Conservation (phyloP, 2,113 vertebrate genomes). For the Ptilorrhoa leucosticta region DNA sequence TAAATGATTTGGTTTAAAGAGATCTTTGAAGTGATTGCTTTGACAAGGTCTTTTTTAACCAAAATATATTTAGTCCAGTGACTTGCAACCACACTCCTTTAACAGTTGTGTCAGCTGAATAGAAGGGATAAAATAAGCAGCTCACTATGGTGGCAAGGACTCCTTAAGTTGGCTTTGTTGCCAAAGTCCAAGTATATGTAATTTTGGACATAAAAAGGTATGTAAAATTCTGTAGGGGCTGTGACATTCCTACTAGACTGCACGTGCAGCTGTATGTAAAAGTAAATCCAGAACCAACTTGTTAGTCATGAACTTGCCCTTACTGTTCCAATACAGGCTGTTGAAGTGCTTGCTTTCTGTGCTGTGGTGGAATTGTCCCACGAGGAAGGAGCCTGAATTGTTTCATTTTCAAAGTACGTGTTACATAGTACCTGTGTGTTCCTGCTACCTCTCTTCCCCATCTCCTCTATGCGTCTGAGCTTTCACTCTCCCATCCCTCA, state of each 20-base stretch:
- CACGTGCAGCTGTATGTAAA: neutral
- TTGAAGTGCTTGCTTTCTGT: neutral
- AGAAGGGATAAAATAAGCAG: neutral
- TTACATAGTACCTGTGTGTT: neutral
- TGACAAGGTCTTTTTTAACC: neutral
- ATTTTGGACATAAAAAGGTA: neutral
- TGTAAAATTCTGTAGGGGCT: neutral
- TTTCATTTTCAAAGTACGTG: neutral
- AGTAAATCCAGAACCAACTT: neutral
- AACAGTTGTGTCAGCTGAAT: neutral
- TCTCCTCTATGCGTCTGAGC: neutral
- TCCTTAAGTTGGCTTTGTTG: neutral
- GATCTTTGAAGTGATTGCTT: neutral
- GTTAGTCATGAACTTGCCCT: neutral
- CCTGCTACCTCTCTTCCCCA: neutral
- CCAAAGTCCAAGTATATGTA: neutral
- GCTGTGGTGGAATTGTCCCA: neutral
- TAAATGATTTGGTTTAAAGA: neutral
- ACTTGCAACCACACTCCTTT: neutral
- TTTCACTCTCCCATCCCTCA: neutral
- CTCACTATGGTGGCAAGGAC: neutral
- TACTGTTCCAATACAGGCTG: neutral
- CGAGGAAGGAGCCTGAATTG: neutral
- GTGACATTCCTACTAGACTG: neutral
- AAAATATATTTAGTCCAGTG: neutral